These are phyloP conservation scores for Poecilobothrus nobilitatus DNA, from an alignment of 2,888 invertebrate species.

Conservation along the genomic window DNA sequence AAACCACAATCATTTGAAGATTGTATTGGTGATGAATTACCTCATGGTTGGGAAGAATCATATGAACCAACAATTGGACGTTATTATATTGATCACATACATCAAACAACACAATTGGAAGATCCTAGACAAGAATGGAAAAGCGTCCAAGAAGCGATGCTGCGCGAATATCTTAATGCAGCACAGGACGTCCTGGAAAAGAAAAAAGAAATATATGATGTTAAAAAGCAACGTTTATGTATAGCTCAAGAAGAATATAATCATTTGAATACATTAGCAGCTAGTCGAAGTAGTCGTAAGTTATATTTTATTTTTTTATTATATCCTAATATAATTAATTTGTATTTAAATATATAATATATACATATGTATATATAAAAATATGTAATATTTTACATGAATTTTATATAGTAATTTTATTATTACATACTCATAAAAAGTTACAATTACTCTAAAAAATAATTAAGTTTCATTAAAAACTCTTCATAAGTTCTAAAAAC, in stretches of 20 bases:
- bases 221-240: constrained; percentile 87
- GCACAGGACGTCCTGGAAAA: constrained; percentile 94
- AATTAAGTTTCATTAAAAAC: too few relatives aligned
- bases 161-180: constrained; percentile 89
- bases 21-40: constrained; percentile 94
- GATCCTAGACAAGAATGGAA: constrained; percentile 96
- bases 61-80: constrained; percentile 89
- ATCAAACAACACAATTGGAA: constrained; percentile 91
- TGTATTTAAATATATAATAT: too few relatives aligned
- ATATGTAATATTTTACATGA: too few relatives aligned
- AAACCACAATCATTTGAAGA: constrained; percentile 96
- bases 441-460: too few relatives aligned
- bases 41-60: constrained; percentile 95
- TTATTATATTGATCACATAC: constrained; percentile 95
- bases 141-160: constrained; percentile 91
- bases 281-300: constrained; percentile 88
- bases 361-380: too few relatives aligned
- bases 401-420: too few relatives aligned
- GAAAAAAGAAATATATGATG: constrained; percentile 92
- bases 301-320: neutral
- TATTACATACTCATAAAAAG: too few relatives aligned
- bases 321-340: neutral
- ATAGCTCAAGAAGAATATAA: constrained; percentile 94
- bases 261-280: constrained; percentile 80
- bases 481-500: too few relatives aligned